Conservation (phyloP, 2,113 vertebrate species). For the Malurus alboscapulatus region DNA sequence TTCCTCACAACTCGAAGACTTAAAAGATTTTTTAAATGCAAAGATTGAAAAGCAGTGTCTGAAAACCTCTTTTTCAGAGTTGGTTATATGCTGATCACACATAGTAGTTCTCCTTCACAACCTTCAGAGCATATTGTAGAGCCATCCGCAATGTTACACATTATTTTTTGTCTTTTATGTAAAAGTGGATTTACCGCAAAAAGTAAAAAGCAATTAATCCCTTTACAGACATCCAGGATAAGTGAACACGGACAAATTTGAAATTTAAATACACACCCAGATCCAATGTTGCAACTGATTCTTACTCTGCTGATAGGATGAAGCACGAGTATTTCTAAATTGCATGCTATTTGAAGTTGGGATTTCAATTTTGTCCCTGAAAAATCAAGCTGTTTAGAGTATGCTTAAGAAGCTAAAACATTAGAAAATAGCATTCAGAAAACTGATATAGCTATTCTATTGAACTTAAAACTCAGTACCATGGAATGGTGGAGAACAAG, state of each 20-base stretch:
- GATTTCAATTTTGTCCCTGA: conserved; percentile 31
- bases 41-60: not conserved
- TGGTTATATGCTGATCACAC: conserved; percentile 1
- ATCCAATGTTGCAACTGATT: conserved; percentile 2
- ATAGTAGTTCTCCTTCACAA: not conserved
- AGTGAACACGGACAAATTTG: not conserved
- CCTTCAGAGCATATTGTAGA: not conserved
- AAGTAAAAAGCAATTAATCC: conserved; percentile 41
- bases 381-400: conserved; percentile 19
- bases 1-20: not conserved
- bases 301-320: not conserved
- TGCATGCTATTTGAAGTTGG: conserved; percentile 11
- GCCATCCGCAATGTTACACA: not conserved
- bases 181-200: conserved; percentile 26
- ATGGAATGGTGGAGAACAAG: not conserved
- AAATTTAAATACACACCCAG: conserved; percentile 16
- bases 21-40: not conserved
- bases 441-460: not conserved
- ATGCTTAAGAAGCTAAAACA: conserved; percentile 5
- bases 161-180: conserved; percentile 35
- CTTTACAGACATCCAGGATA: conserved; percentile 9
- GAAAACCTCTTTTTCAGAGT: not conserved
- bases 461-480: not conserved
- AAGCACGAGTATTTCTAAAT: conserved; percentile 12
- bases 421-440: not conserved